Base-by-base conservation (phyloP, 2,113 vertebrate species). In the Merops nubicus region DNA sequence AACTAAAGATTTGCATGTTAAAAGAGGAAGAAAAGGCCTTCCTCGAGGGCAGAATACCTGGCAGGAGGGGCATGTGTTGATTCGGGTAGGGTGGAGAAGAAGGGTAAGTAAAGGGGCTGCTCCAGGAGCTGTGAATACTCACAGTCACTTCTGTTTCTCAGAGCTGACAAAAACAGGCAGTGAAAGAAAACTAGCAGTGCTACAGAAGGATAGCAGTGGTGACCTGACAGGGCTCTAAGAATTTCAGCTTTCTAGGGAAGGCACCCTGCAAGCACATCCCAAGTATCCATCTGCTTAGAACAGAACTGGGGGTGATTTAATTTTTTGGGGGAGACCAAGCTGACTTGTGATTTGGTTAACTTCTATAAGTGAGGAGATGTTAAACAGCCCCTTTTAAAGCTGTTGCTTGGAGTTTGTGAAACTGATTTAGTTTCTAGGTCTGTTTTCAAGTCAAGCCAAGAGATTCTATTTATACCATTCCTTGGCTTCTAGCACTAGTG, bases 401-500 rank as follows among this genome's bases (percentile, higher is more conserved):
- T 64, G 34, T 84, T 91, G 48, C 76, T 87, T 40, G 56, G 70
- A 64, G 74, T 73, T 88, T 89, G 57, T 68, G 93, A n/a, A n/a
- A 56, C 9, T 93, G 69, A 40, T 74, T 77, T 40, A 29, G 60
- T 92, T 95, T 91, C 81, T 89, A 85, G 74, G 78, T 76, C 85
- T 76, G 45, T 89, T 95, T 87, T 85, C 65, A 94, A 85, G 60
- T 79, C 65, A 79, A 89, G 74, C 51, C 73, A 91, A 85, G 74
- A 73, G 26, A 89, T 31, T 36, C 69, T 70, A 22, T 84, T 92
- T 88, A 85, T 33, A 78, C 65, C 33, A 38, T 50, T 69, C 47
- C n/a, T 91, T 91, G 78, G 77, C 56, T 91, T 89, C 84, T 73
- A 76, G 54, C 33, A 6, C 33, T 50, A 74, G 54, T 3, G 1